Evolutionary conservation across 2,113 vertebrate species (phyloP).

Genomic region (Anoplopoma fimbria): DNA sequence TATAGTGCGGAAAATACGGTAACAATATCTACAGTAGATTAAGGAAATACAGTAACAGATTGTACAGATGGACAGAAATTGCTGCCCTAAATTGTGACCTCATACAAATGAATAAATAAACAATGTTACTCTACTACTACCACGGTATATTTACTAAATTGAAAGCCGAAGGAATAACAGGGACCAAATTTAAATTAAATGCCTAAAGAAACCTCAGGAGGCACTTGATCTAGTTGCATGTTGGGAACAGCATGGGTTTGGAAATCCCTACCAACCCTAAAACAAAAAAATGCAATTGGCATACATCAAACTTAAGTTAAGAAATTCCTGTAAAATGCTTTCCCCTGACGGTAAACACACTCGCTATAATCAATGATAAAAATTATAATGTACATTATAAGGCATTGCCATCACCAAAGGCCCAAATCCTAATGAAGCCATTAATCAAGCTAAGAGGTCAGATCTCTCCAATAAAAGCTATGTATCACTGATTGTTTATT

Average conservation of each 20-base stretch:
- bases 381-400: constrained; percentile 20
- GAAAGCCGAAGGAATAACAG: neutral
- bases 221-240: neutral
- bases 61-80: neutral
- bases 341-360: neutral
- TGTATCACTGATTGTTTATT: constrained; percentile 55
- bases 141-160: neutral
- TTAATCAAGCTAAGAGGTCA: constrained; percentile 56
- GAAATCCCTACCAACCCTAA: neutral
- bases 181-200: neutral
- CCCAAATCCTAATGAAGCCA: constrained; percentile 39
- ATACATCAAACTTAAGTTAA: constrained; percentile 3
- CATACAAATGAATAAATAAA: constrained; percentile 5
- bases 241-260: neutral
- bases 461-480: constrained; percentile 22
- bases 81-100: constrained; percentile 2
- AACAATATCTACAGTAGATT: constrained; percentile 33
- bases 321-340: constrained; percentile 1
- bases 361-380: constrained; percentile 30
- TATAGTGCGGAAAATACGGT: no score
- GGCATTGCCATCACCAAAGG: constrained; percentile 26
- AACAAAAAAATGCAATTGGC: neutral
- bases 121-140: neutral
- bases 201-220: neutral
- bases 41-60: constrained; percentile 3